Evolutionary conservation across 2,888 invertebrate genomes (phyloP), one percentile per base, ranked within the genome.

Genomic region (Bembecia ichneumoniformis): DNA sequence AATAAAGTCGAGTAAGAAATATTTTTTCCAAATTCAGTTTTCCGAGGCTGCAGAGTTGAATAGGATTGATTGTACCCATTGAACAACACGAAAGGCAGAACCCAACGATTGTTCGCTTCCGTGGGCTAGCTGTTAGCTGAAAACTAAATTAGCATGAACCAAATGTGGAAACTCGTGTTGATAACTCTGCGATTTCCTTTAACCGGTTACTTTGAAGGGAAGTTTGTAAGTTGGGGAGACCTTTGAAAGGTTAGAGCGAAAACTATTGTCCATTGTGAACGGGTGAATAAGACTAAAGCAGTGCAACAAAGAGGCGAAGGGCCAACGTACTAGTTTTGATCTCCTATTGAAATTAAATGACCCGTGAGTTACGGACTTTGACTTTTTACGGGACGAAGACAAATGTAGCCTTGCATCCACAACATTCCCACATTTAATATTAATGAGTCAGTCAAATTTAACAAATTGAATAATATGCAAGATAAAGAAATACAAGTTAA

Each of bases 1-100:
- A 70, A 82, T 83, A 74, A 76, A 64, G 60, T 54, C 51, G 60
- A 48, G 58, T 55, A 58, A 55, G 64, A 71, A 59, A 71, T 20
- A 70, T 73, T 74, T 75, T 67, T 66, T 59, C 50, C 49, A 58
- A 64, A 63, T 63, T 66, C 57, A 54, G 54, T 55, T 54, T 48
- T 51, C 46, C 35, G 44, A 40, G 47, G 36, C 51, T 28, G 7
- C 13, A 7, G 14, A 40, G n/a, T 14, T 47, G 48, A 51, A 49
- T 48, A 49, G 15, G 36, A 11, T 49, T 35, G 36, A 47, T 47
- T 47, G 47, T 14, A 13, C 20, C 35, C 13, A 15, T 48, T 36
- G 13, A 40, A n/a, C 14, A 40, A 40, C 13, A 40, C 28, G 28
- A 28, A 28, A 28, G 9, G 28, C 28, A 9, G 28, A 28, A 28